Base-by-base conservation (phyloP, 2,797 vertebrate genomes). In the Enteromius unitaeniatus region DNA sequence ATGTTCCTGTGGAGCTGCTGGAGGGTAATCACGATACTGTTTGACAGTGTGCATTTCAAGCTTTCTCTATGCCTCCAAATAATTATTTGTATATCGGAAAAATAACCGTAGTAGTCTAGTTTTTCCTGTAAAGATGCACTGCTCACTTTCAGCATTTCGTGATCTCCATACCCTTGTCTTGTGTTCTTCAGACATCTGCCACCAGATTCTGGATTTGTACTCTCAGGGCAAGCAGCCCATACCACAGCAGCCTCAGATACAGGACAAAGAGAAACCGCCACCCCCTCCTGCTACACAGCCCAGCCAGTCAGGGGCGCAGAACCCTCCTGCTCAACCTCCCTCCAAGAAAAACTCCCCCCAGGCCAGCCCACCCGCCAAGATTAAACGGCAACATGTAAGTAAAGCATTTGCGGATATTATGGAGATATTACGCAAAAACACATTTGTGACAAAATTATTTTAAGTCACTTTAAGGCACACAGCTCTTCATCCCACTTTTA, bases 161-260 rank as follows among this genome's bases (percentile, higher is more conserved):
- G 8, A 15, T 81, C 9, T 28, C n/a, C 31, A 11, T 34, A n/a
- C 47, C 19, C 6, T 23, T 75, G 17, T 23, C 1, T 5, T n/a
- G 23, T 70, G 5, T 53, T 40, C 74, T 58, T 0, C 79, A 99
- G 98, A 99, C 78, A 99, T 99, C 90, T 99, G 98, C 92, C 98
- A 99, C 90, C 98, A 99, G 94, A 99, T 99, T 92, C 95, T 99
- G 92, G 98, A 99, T 85, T 93, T 99, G 0, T 99, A 99, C 93
- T 99, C 97, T 0, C 98, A 99, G 90, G 98, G 97, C 51, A 99
- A 99, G 87, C 97, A 99, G 79, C 97, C 98, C 83, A 99, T 99
- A 92, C 97, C 98, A 79, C 97, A 97, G 90, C 96, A 96, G 8
- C 92, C 97, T 0, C 96, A 94, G 82, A 88, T 96, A 42, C 96